Evolutionary conservation across 2,113 vertebrate genomes (phyloP), one percentile per base, ranked within the genome.

Genomic region (Lethenteron reissneri): DNA sequence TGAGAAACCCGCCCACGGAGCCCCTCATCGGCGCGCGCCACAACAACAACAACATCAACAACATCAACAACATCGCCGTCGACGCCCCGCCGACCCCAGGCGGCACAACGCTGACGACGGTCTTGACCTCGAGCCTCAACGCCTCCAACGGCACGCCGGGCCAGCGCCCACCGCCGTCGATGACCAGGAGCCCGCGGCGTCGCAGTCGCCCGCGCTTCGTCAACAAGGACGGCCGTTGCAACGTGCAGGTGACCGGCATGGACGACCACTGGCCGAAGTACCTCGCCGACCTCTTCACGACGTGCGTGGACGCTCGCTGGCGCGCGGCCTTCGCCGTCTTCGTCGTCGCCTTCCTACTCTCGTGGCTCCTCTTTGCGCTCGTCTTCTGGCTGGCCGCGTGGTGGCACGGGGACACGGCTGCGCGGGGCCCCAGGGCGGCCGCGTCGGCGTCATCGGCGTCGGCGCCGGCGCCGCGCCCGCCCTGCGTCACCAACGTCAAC

Each of bases 201-300:
- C 92, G 89, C 73, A 80, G 84, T 56, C 83, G 89, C 75, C 94
- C 87, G 78, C 89, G 92, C 17, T 95, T 97, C 2, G 92, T 97
- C 14, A 95, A 91, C 83, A 97, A 97, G 81, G 95, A 90, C 3
- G 92, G 92, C 72, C 92, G 96, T 58, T 97, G 92, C 77, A 97
- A 97, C 0, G 88, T 97, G 9, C 80, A 90, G 62, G 95, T 94
- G 75, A 85, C 85, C 78, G 94, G 96, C 82, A 82, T 97, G 80
- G 90, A 90, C 74, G 89, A 95, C 77, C 90, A 88, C 75, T 85
- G 87, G 0, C 87, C 87, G 74, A 89, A 92, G 72, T 97, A 92
- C 80, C 83, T 97, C 73, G 90, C 89, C 0, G 92, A 97, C 76
- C 89, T 97, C 80, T 97, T 97, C 80, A 97, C 92, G 72, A 97